Percentiles rank a stretch among this genome's conserved stretches.
Evolutionary conservation across 2,797 vertebrate genomes (phyloP).

Genomic region (Falco biarmicus): DNA sequence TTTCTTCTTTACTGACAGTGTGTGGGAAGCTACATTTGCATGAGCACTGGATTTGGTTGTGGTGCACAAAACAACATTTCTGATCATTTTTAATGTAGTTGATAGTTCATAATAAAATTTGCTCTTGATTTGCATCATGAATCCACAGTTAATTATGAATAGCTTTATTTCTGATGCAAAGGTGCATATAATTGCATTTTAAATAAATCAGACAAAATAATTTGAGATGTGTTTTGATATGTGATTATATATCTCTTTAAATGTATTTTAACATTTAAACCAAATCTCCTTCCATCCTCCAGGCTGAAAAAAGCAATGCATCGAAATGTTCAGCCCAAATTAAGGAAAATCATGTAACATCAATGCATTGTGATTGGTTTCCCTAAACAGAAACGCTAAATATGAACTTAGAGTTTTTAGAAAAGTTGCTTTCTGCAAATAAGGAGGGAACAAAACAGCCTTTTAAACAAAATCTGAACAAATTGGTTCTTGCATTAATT

Average conservation of each 20-base stretch:
- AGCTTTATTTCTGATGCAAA: background rate
- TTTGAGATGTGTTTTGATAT: background rate
- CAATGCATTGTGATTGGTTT: background rate
- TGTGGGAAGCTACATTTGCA: background rate
- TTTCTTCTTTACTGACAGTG: background rate
- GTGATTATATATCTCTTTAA: background rate
- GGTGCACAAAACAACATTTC: background rate
- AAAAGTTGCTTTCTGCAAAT: background rate
- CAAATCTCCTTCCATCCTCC: background rate
- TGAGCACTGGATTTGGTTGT: background rate
- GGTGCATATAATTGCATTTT: background rate
- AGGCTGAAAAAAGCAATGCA: background rate
- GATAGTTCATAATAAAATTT: background rate
- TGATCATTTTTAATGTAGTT: background rate
- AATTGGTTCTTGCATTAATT: background rate
- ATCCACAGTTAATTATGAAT: background rate
- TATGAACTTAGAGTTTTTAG: background rate
- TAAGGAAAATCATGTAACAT: background rate
- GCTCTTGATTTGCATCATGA: background rate
- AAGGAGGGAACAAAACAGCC: background rate
- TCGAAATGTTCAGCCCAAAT: background rate
- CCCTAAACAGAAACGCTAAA: background rate
- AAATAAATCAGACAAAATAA: background rate
- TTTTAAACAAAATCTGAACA: background rate
- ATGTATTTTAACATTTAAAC: background rate